phyloP scores from a whole-genome alignment of 2,888 invertebrate genomes.

The Mycalesis mineus region DNA sequence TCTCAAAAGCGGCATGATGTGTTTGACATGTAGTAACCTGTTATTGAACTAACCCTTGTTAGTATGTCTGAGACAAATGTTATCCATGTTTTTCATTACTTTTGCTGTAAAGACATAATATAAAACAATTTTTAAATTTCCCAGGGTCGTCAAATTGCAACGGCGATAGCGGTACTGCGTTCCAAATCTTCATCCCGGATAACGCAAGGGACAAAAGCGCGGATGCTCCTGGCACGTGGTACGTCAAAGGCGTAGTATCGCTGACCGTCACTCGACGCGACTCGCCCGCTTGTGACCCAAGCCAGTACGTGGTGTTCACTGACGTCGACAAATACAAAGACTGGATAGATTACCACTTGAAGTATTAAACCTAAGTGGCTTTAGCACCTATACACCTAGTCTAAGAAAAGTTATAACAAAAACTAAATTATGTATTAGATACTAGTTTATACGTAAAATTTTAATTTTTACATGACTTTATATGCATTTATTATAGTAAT shows the following conservation, averaged over 20 bases:
- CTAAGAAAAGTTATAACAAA: too few species aligned
- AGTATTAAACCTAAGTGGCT: too few species aligned
- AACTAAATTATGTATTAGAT: not conserved
- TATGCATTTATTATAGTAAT: not conserved
- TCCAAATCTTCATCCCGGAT: slow-evolving; percentile 19
- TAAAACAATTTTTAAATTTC: too few species aligned
- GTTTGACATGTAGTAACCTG: too few species aligned
- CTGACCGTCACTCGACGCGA: slow-evolving; percentile 12
- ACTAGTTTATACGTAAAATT: not conserved
- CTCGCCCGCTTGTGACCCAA: slow-evolving; percentile 15
- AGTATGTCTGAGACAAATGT: too few species aligned
- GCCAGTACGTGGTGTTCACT: slow-evolving; percentile 35
- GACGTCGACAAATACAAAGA: slow-evolving; percentile 18
- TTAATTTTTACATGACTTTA: not conserved
- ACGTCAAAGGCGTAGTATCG: slow-evolving; percentile 20
- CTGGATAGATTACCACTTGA: slow-evolving; percentile 27
- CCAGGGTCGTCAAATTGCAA: slow-evolving; percentile 16
- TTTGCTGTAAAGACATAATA: too few species aligned
- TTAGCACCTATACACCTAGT: too few species aligned
- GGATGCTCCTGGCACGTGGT: slow-evolving; percentile 10
- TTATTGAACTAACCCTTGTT: too few species aligned
- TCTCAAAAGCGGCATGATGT: too few species aligned
- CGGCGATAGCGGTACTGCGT: slow-evolving; percentile 19
- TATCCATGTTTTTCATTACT: too few species aligned
- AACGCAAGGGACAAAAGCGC: not conserved